Evolutionary conservation across 1,140 invertebrate species (phyloP).

Genomic region (Saccostrea glomerata): DNA sequence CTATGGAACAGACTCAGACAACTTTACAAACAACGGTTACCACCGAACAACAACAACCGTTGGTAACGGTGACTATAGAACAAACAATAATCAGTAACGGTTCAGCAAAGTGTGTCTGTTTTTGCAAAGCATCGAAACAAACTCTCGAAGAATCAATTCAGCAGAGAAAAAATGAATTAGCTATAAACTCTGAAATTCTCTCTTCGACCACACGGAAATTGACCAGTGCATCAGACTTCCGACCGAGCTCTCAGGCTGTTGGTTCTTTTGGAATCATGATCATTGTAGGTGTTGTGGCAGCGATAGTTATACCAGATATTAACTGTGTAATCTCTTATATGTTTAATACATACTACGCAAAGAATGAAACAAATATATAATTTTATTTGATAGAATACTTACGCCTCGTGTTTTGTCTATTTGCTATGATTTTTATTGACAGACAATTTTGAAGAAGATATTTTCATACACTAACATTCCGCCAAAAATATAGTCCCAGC

Average conservation of each 20-base stretch:
- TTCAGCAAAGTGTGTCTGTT: neutral
- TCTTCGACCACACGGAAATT: neutral
- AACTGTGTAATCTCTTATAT: too few relatives aligned
- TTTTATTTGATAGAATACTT: neutral
- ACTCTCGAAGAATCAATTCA: neutral
- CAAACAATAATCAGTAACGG: neutral
- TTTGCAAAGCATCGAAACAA: neutral
- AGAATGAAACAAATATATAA: too few relatives aligned
- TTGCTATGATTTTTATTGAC: too few relatives aligned
- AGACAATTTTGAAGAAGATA: too few relatives aligned
- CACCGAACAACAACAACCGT: neutral
- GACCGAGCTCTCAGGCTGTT: neutral
- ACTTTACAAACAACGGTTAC: neutral
- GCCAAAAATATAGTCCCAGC: too few relatives aligned
- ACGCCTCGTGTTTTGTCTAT: too few relatives aligned
- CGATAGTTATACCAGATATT: neutral
- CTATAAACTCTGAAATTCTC: neutral
- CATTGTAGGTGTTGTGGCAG: neutral
- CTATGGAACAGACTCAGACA: neutral
- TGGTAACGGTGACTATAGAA: neutral
- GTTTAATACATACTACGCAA: too few relatives aligned
- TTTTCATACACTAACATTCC: too few relatives aligned
- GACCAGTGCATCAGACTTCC: neutral
- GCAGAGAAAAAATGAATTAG: neutral
- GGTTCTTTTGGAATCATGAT: neutral